Conservation (phyloP, 2,888 invertebrate species). For the Hyles lineata region DNA sequence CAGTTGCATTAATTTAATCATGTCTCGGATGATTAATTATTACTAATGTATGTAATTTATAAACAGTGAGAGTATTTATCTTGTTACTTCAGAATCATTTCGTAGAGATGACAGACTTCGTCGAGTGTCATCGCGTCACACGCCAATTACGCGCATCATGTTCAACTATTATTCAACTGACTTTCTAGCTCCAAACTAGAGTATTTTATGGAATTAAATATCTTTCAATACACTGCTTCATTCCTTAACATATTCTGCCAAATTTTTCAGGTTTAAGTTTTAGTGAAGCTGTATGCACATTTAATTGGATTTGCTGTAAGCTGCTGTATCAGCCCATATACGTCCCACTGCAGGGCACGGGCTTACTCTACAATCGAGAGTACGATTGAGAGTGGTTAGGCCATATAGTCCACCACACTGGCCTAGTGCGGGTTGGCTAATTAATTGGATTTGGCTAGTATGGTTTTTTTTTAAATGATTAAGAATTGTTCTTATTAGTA, state of each 20-base stretch:
- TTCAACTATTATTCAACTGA: background rate
- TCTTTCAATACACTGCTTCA: conserved; percentile 1
- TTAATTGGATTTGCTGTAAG: no score
- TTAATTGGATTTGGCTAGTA: background rate
- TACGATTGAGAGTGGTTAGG: no score
- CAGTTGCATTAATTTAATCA: background rate
- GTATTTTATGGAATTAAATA: background rate
- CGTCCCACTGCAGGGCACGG: no score
- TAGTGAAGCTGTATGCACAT: no score
- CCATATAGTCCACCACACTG: no score
- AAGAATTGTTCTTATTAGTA: background rate
- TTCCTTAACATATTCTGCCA: no score
- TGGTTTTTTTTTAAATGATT: background rate
- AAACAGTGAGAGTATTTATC: background rate
- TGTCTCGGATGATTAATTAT: background rate
- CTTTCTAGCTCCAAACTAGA: background rate
- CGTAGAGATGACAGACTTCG: conserved; percentile 4
- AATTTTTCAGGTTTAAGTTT: no score
- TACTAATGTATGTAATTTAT: background rate
- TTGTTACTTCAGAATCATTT: background rate
- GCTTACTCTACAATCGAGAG: no score
- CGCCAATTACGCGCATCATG: conserved; percentile 10
- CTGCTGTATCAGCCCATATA: no score
- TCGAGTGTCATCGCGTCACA: background rate
- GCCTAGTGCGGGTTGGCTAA: no score